Conservation (phyloP, 2,113 vertebrate species). For the Xiphophorus maculatus region DNA sequence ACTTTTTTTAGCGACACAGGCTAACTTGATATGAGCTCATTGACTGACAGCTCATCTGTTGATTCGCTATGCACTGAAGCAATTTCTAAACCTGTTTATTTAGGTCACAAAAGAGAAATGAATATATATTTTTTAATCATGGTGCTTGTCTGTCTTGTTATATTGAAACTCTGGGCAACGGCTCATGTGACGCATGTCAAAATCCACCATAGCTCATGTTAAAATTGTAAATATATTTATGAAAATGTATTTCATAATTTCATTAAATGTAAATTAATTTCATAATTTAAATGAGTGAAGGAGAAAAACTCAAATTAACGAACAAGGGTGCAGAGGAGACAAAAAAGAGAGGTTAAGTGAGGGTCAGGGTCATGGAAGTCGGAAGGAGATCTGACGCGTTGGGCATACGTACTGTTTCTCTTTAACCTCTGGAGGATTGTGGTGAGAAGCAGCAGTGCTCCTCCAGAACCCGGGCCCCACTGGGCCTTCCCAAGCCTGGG, state of each 20-base stretch:
- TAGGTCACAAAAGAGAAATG: too few species aligned
- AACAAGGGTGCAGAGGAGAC: conserved; percentile 14
- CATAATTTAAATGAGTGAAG: conserved; percentile 36
- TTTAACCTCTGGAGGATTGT: conserved; percentile 46
- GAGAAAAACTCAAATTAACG: conserved; percentile 14
- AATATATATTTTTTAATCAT: too few species aligned
- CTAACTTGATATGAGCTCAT: neutral
- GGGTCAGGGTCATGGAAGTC: conserved; percentile 61
- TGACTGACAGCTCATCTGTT: too few species aligned
- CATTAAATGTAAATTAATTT: too few species aligned
- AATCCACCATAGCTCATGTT: too few species aligned
- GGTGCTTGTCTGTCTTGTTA: too few species aligned
- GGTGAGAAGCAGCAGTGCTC: conserved; percentile 33
- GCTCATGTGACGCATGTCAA: too few species aligned
- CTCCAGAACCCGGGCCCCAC: conserved; percentile 54
- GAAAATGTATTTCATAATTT: too few species aligned
- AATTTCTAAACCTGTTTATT: too few species aligned
- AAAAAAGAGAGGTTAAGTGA: conserved; percentile 39
- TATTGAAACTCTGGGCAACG: too few species aligned
- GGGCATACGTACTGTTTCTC: conserved; percentile 37
- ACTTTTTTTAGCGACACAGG: neutral
- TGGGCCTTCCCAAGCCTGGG: conserved; percentile 55
- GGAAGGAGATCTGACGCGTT: conserved; percentile 55
- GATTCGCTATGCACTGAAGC: too few species aligned
- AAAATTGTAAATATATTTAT: too few species aligned